Evolutionary conservation across 1,140 invertebrate species (phyloP).

Genomic region (Magallana gigas): DNA sequence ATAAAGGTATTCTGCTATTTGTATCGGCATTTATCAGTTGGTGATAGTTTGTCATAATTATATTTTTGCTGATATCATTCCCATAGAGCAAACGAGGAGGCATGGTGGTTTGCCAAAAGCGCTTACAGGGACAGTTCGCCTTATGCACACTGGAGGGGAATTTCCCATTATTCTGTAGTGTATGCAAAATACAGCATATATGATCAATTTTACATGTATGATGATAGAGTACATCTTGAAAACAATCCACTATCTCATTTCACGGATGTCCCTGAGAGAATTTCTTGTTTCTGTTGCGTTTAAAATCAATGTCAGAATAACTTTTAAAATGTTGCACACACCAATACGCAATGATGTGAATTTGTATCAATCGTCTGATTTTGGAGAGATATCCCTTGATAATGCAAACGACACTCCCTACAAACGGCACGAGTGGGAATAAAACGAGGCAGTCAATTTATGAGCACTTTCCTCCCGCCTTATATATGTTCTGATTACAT

Average conservation of each 20-base stretch:
- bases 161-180: too few species aligned
- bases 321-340: not conserved
- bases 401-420: not conserved
- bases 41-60: constrained; percentile 34
- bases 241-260: not conserved
- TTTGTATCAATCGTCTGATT: not conserved
- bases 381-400: not conserved
- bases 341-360: not conserved
- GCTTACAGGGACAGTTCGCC: not conserved
- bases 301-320: constrained; percentile 1
- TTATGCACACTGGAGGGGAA: not conserved
- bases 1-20: not conserved
- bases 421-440: not conserved
- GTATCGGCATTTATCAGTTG: constrained; percentile 22
- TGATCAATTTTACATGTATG: not conserved
- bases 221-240: not conserved
- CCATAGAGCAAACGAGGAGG: not conserved
- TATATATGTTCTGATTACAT: constrained; percentile 3
- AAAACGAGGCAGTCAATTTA: not conserved
- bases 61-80: constrained; percentile 15
- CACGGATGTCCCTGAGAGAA: not conserved
- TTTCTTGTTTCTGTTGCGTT: not conserved
- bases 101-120: not conserved
- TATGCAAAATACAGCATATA: too few species aligned
- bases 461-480: not conserved